Conservation (phyloP, 2,797 vertebrate species). For the Ibycter americanus region DNA sequence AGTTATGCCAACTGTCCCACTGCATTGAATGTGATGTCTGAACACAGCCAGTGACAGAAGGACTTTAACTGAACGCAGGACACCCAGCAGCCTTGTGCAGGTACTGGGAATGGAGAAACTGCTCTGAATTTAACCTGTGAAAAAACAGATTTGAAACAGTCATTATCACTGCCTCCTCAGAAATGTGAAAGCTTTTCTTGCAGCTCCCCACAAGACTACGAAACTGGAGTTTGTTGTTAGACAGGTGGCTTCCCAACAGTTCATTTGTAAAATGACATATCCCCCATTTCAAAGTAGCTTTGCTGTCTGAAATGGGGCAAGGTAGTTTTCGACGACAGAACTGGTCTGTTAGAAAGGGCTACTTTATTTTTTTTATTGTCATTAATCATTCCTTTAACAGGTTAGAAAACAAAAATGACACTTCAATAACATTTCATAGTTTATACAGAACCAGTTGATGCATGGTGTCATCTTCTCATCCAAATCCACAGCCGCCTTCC, state of each 20-base stretch:
- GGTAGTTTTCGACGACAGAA: constrained; percentile 42
- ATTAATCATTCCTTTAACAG: constrained; percentile 80
- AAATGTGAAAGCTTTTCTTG: neutral
- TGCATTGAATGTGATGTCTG: accelerated
- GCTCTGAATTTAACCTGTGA: neutral
- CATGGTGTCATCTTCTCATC: constrained; percentile 47
- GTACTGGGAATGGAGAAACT: neutral
- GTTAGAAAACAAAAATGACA: constrained; percentile 86
- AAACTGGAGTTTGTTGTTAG: neutral
- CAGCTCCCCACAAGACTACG: neutral
- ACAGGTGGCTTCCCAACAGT: neutral
- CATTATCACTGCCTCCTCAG: neutral
- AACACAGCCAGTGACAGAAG: neutral
- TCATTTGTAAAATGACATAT: neutral
- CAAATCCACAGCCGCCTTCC: constrained; percentile 65
- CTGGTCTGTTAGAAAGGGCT: constrained; percentile 82
- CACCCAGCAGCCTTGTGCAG: neutral
- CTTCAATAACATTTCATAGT: constrained; percentile 78
- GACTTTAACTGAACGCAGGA: neutral
- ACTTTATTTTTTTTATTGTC: constrained; percentile 73
- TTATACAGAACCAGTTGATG: constrained; percentile 62
- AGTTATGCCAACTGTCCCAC: neutral
- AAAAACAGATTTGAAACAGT: neutral
- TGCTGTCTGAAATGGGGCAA: neutral
- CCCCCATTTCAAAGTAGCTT: neutral